phyloP scores from a whole-genome alignment of 2,888 invertebrate genomes.

The Metallyticus violacea region DNA sequence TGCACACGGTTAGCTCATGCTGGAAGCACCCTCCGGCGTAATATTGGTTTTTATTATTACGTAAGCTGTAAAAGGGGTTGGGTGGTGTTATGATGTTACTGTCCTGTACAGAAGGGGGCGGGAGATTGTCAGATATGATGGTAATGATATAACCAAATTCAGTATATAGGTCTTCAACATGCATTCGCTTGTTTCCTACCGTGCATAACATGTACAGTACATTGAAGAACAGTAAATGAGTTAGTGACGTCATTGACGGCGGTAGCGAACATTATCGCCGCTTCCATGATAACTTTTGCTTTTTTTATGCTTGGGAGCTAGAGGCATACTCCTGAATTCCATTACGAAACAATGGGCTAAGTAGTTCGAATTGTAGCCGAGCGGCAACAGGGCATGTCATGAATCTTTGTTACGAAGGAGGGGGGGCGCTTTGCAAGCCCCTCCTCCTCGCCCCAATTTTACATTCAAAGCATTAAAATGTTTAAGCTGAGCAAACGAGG shows the following conservation, averaged over 20 bases:
- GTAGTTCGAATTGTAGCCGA: neutral
- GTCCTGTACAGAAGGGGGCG: neutral
- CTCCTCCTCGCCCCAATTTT: neutral
- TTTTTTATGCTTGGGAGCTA: neutral
- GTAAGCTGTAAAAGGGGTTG: conserved; percentile 4
- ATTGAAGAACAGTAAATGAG: neutral
- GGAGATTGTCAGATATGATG: conserved; percentile 3
- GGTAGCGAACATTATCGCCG: neutral
- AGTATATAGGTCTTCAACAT: conserved; percentile 1
- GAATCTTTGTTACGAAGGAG: neutral
- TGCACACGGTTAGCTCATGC: conserved; percentile 9
- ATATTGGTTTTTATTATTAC: conserved; percentile 21
- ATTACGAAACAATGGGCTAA: neutral
- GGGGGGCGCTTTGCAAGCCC: too few relatives aligned
- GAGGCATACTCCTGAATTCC: neutral
- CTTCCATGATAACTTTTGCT: neutral
- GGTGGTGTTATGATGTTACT: neutral
- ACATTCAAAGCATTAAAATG: neutral
- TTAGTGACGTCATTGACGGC: neutral
- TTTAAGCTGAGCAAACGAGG: neutral
- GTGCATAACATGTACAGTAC: neutral
- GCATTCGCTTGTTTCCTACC: neutral
- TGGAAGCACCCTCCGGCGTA: conserved; percentile 5
- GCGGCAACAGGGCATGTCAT: neutral
- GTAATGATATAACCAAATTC: conserved; percentile 9